Evolutionary conservation across 2,113 vertebrate species (phyloP), one percentile per base, ranked within the genome.

Genomic region (Indri indri): DNA sequence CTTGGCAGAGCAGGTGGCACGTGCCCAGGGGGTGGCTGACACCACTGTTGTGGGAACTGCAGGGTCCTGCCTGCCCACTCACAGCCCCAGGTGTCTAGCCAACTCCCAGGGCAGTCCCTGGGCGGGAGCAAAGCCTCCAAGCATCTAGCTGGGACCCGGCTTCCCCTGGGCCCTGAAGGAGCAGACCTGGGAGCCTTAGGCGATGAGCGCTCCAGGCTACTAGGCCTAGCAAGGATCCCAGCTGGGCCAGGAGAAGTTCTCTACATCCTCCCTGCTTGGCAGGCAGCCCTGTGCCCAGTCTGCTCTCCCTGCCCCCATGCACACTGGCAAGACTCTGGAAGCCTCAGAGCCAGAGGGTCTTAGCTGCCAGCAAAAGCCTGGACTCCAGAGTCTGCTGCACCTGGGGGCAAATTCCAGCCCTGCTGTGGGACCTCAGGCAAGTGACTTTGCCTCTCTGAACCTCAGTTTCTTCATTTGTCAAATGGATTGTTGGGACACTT

Each of bases 71-170:
- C 80, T 0, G 1, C 59, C 92, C 77, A 2, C 88, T 83, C 84
- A 20, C 34, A 94, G 68, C 94, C 73, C 96, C 84, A 54, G 81
- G 70, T 85, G 77, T 95, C 96, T 45, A 90, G 95, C 95, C 91
- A 83, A 81, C 93, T 93, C 98, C 96, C 88, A 94, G 98, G 97
- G 95, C 95, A 97, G 94, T 89, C 96, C 92, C 95, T 96, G 97
- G 97, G 97, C 98, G 91, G 80, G 40, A 96, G 96, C 82, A 74
- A 96, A 85, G 61, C 85, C 96, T 97, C 96, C 68, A 0, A 59
- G 88, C 93, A 83, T 87, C 32, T 80, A 91, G 27, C 50, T 96
- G 98, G 95, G 91, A 97, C 90, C 83, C 96, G 96, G 92, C 96
- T 89, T 97, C 88, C 94, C 90, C 95, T 93, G 13, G 34, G 97